Conservation (phyloP, 1,140 invertebrate species). For the Anadara kagoshimensis region DNA sequence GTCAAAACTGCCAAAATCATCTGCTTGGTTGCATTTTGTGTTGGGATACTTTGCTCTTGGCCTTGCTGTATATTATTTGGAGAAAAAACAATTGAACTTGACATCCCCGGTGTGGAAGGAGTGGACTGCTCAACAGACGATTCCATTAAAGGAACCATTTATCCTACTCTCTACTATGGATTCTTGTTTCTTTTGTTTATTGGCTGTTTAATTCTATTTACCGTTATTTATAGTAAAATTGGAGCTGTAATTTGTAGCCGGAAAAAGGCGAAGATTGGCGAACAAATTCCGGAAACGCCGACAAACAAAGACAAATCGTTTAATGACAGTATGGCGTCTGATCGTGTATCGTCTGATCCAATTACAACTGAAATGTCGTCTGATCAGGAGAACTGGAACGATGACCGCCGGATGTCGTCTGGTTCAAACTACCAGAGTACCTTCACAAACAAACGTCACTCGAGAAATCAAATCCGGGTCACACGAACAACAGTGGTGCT, state of each 20-base stretch:
- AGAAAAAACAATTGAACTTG: constrained; percentile 49
- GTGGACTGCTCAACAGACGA: constrained; percentile 68
- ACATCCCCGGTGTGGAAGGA: constrained; percentile 46
- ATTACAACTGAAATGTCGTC: constrained; percentile 63
- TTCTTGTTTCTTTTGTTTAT: constrained; percentile 63
- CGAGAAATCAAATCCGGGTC: constrained; percentile 13
- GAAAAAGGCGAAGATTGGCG: constrained; percentile 50
- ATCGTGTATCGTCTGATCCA: constrained; percentile 50
- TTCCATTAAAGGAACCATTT: constrained; percentile 58
- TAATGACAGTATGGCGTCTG: constrained; percentile 43
- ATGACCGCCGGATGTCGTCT: constrained; percentile 37
- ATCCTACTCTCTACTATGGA: constrained; percentile 64
- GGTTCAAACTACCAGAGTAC: constrained; percentile 6
- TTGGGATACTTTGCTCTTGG: constrained; percentile 61
- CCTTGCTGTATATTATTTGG: constrained; percentile 65
- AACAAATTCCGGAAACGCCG: constrained; percentile 22
- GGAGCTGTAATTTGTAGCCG: constrained; percentile 59
- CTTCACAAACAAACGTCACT: too few species aligned
- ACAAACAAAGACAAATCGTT: constrained; percentile 31
- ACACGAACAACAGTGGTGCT: constrained; percentile 41
- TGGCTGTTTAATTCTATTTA: constrained; percentile 59
- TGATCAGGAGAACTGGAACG: constrained; percentile 41
- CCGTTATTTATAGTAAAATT: constrained; percentile 62
- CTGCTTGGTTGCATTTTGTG: constrained; percentile 56
- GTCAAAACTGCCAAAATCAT: constrained; percentile 56